These are phyloP conservation scores for human DNA, from an alignment of 2,113 vertebrate species.

Conservation along the genomic window GRCh38 chr2:109719501-109720000, in stretches of 20 bases:
- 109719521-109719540: too few species aligned
- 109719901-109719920: not conserved
- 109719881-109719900: not conserved
- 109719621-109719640: too few species aligned
- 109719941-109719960: not conserved
- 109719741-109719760: too few species aligned
- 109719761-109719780: not conserved
- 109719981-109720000: not conserved
- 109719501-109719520: too few species aligned
- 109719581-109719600: too few species aligned
- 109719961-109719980: not conserved
- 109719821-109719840: not conserved
- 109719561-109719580: too few species aligned
- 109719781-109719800: not conserved
- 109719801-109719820: not conserved
- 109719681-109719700: rapidly evolving
- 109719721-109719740: not conserved
- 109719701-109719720: not conserved
- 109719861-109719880: not conserved
- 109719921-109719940: not conserved
- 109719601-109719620: too few species aligned
- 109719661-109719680: too few species aligned
- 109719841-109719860: not conserved
- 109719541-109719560: too few species aligned
- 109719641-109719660: rapidly evolving